Evolutionary conservation across 2,888 invertebrate genomes (phyloP).

Genomic region (Thereva unica): DNA sequence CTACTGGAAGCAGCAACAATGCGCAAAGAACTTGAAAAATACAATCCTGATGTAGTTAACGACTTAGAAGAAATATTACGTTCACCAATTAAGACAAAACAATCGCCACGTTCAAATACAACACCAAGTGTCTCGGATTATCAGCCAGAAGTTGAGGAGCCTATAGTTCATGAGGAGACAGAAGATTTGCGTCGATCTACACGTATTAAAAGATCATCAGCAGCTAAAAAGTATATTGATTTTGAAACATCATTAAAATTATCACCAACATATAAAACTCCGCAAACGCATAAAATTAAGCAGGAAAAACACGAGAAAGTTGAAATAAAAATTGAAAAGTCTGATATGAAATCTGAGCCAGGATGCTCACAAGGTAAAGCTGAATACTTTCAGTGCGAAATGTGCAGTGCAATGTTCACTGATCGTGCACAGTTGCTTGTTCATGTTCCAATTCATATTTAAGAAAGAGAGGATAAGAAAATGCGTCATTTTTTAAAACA

Average conservation of each 20-base stretch:
- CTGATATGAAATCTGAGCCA: constrained; percentile 2
- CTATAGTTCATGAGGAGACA: constrained; percentile 29
- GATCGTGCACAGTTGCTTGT: constrained; percentile 73
- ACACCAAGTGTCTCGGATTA: neutral
- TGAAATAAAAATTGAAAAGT: constrained; percentile 30
- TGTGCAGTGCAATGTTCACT: constrained; percentile 77
- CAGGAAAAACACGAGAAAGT: constrained; percentile 37
- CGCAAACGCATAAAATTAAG: constrained; percentile 12
- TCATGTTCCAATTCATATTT: constrained; percentile 81
- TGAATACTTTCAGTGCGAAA: constrained; percentile 74
- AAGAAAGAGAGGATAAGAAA: constrained; percentile 21
- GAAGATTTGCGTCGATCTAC: constrained; percentile 46
- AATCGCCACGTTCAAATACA: constrained; percentile 44
- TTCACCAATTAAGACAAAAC: constrained; percentile 54
- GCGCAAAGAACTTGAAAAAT: constrained; percentile 54
- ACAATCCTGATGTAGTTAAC: constrained; percentile 54
- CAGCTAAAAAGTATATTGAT: constrained; percentile 50
- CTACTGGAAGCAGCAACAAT: constrained; percentile 51
- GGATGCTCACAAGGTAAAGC: neutral
- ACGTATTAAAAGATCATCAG: constrained; percentile 45
- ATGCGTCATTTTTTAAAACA: neutral
- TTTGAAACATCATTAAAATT: constrained; percentile 46
- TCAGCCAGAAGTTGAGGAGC: constrained; percentile 40
- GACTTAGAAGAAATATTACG: constrained; percentile 57
- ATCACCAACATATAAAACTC: neutral